Percentiles rank a stretch among this genome's conserved stretches.
Conservation (phyloP, 2,113 vertebrate genomes). For the Bathybates hornii region DNA sequence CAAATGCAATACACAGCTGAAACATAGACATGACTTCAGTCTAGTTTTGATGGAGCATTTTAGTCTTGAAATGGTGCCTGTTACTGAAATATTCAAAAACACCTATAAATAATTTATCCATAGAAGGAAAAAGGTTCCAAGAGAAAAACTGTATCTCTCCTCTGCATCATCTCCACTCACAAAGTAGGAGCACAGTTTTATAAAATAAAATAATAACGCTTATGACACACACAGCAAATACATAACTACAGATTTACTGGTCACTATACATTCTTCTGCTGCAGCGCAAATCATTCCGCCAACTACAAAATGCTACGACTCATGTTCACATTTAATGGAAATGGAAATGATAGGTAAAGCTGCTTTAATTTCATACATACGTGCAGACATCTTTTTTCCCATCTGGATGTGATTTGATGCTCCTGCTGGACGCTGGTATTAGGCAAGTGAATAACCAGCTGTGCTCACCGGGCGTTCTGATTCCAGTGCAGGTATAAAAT, state of each 20-base stretch:
- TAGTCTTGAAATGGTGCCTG: slow-evolving; percentile 52
- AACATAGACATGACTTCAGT: slow-evolving; percentile 7
- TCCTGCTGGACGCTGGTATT: slow-evolving; percentile 7
- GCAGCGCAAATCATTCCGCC: background rate
- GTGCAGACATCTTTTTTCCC: slow-evolving; percentile 52
- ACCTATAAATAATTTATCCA: slow-evolving; percentile 71
- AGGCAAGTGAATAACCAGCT: slow-evolving; percentile 23
- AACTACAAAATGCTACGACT: background rate
- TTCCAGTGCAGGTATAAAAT: background rate
- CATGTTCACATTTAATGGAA: background rate
- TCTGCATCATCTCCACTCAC: slow-evolving; percentile 23
- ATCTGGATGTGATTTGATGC: slow-evolving; percentile 16
- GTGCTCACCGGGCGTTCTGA: slow-evolving; percentile 8
- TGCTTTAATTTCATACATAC: slow-evolving; percentile 48
- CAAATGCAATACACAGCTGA: background rate
- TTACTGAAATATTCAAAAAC: slow-evolving; percentile 74
- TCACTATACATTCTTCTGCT: background rate
- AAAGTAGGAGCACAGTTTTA: slow-evolving; percentile 4
- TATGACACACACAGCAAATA: background rate
- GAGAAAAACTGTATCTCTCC: slow-evolving; percentile 29
- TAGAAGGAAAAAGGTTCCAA: slow-evolving; percentile 60
- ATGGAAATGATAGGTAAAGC: background rate
- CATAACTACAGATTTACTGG: background rate
- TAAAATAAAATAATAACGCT: background rate
- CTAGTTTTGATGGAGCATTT: slow-evolving; percentile 45